A percentile compares a stretch with the other conserved stretches of the same genome.
Evolutionary conservation across 1,140 invertebrate species (phyloP).

Genomic region (Limonius californicus): DNA sequence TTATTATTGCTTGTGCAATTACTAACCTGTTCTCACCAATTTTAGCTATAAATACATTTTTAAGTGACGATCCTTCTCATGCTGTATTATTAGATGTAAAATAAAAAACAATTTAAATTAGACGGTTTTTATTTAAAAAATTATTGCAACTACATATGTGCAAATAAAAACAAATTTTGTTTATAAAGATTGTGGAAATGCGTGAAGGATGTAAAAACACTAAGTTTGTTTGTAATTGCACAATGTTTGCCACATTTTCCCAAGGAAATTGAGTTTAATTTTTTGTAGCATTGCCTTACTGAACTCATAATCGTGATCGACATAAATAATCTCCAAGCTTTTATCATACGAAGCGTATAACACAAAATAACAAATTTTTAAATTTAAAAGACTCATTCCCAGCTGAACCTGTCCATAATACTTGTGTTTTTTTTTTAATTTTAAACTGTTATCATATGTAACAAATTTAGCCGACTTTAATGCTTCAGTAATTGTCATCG

Average conservation of each 20-base stretch:
- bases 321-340: neutral
- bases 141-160: neutral
- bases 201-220: neutral
- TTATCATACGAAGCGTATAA: neutral
- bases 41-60: neutral
- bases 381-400: neutral
- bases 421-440: slow-evolving; percentile 12
- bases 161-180: neutral
- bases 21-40: slow-evolving; percentile 2
- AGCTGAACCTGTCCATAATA: neutral
- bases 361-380: neutral
- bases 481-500: too few species aligned
- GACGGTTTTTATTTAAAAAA: neutral
- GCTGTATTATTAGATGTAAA: neutral
- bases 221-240: neutral
- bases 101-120: neutral
- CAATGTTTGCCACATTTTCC: neutral
- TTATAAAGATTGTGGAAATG: too few species aligned
- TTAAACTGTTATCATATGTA: neutral
- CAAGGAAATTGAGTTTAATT: too few species aligned
- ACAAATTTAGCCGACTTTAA: neutral
- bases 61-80: neutral
- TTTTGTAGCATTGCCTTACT: neutral
- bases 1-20: slow-evolving; percentile 16
- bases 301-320: neutral